Conservation (phyloP, 2,113 vertebrate species). For the Sus scrofa region DNA sequence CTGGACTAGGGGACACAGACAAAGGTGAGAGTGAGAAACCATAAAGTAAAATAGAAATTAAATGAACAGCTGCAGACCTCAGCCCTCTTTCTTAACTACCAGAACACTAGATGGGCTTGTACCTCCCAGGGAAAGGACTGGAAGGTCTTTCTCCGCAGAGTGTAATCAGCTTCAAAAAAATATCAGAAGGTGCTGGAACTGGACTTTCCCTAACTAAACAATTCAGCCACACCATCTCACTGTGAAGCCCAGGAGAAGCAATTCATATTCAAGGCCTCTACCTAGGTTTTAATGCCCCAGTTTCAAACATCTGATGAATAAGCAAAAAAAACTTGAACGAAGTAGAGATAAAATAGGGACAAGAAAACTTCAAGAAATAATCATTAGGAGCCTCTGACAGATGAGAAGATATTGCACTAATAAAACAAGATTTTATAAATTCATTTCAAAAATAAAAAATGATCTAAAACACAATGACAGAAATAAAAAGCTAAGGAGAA, state of each 20-base stretch:
- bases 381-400: not conserved
- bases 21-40: not conserved
- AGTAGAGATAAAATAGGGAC: not conserved
- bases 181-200: not conserved
- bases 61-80: not conserved
- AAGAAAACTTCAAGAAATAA: constrained; percentile 28
- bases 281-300: not conserved
- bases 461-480: not conserved
- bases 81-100: not conserved
- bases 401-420: not conserved
- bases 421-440: constrained; percentile 20
- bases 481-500: constrained; percentile 6
- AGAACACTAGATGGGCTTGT: not conserved
- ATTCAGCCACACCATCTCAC: not conserved
- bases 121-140: not conserved
- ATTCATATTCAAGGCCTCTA: not conserved
- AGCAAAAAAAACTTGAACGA: not conserved
- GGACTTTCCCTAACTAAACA: constrained; percentile 8
- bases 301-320: constrained; percentile 10
- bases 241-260: constrained; percentile 4
- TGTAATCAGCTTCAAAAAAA: not conserved
- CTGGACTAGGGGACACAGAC: not conserved
- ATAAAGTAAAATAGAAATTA: constrained; percentile 9
- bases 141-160: not conserved
- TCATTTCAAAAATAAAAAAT: constrained; percentile 34